Conservation (phyloP, 2,797 vertebrate species). For the Tolypeutes matacus region DNA sequence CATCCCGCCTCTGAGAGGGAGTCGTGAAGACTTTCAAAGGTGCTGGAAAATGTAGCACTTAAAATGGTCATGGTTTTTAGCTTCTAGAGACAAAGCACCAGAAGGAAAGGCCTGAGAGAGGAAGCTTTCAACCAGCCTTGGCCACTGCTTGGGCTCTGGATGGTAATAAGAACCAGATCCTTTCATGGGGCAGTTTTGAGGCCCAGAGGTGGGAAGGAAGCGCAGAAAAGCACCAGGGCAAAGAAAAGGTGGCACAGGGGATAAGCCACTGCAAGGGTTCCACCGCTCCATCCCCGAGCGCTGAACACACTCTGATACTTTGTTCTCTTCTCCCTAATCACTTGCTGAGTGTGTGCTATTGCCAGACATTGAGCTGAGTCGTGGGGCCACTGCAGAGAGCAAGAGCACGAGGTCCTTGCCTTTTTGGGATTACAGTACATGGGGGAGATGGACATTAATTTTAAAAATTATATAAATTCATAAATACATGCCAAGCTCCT, state of each 20-base stretch:
- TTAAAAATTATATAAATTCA: neutral
- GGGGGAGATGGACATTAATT: neutral
- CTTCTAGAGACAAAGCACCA: constrained; percentile 22
- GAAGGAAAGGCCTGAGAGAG: neutral
- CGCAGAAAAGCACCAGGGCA: neutral
- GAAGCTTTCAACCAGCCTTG: neutral
- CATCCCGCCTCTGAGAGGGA: neutral
- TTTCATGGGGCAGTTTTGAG: neutral
- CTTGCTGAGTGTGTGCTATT: neutral
- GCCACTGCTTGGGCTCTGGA: neutral
- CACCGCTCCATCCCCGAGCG: neutral
- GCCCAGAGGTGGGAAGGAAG: neutral
- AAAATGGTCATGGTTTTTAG: neutral
- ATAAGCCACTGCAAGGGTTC: neutral
- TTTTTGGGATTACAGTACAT: neutral
- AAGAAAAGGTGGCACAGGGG: neutral
- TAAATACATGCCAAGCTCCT: constrained; percentile 11
- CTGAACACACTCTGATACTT: neutral
- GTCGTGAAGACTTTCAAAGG: neutral
- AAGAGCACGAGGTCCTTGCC: neutral
- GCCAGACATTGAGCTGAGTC: neutral
- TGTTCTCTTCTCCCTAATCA: neutral
- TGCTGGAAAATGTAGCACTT: constrained; percentile 43
- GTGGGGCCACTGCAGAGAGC: neutral
- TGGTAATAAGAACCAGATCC: neutral